These are phyloP conservation scores for Brenthis ino DNA, from an alignment of 2,888 invertebrate genomes.

Conservation along the genomic window DNA sequence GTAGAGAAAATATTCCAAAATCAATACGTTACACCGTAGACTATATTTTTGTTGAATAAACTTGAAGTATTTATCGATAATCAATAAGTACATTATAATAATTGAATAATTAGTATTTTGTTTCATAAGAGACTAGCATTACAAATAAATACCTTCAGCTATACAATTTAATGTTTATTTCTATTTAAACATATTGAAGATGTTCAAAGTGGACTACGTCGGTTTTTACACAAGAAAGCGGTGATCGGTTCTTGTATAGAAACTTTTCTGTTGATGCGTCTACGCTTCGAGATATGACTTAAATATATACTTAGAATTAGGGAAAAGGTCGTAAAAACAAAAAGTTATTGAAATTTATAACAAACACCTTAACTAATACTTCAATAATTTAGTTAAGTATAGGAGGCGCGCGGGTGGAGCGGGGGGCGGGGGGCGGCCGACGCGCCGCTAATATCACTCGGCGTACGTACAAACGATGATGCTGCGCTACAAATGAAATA, in stretches of 20 bases:
- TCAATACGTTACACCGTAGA: constrained; percentile 80
- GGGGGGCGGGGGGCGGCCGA: constrained; percentile 47
- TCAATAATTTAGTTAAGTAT: constrained; percentile 76
- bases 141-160: constrained; percentile 82
- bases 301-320: constrained; percentile 80
- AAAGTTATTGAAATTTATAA: constrained; percentile 82
- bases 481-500: constrained; percentile 64
- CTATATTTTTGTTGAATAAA: constrained; percentile 79
- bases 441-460: constrained; percentile 46
- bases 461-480: constrained; percentile 45
- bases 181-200: constrained; percentile 80
- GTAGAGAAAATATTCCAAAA: constrained; percentile 77
- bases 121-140: constrained; percentile 83
- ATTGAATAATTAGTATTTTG: constrained; percentile 82
- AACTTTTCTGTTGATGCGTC: constrained; percentile 72
- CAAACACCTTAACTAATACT: constrained; percentile 82
- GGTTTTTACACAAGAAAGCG: constrained; percentile 69
- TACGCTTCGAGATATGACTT: constrained; percentile 81
- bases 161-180: constrained; percentile 81
- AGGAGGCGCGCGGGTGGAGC: constrained; percentile 46
- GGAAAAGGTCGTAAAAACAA: constrained; percentile 81
- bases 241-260: constrained; percentile 64
- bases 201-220: constrained; percentile 78
- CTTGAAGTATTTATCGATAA: constrained; percentile 82
- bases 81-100: constrained; percentile 83